Conservation (phyloP, 2,113 vertebrate genomes). For the Cephalopholis sonnerati region DNA sequence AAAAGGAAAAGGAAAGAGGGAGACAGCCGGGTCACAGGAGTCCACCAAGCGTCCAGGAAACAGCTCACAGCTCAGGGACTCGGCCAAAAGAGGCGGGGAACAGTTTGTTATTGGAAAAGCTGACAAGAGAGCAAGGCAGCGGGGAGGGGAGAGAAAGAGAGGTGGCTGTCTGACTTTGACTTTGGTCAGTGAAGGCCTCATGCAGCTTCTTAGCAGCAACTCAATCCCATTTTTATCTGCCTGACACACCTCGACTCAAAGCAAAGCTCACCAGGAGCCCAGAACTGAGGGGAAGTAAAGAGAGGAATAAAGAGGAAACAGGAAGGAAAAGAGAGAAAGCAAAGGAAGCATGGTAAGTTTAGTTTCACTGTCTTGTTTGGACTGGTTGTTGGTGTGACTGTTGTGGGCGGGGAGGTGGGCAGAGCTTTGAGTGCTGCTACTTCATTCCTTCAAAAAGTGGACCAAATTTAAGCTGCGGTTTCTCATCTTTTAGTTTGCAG, state of each 20-base stretch:
- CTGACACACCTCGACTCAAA: slow-evolving; percentile 59
- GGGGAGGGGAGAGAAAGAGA: slow-evolving; percentile 50
- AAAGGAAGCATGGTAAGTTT: slow-evolving; percentile 78
- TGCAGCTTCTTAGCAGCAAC: slow-evolving; percentile 72
- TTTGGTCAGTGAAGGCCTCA: slow-evolving; percentile 85
- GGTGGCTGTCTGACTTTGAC: slow-evolving; percentile 81
- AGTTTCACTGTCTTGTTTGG: slow-evolving; percentile 29
- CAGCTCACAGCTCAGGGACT: slow-evolving; percentile 46
- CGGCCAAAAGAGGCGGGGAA: slow-evolving; percentile 65
- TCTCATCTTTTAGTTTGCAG: not conserved
- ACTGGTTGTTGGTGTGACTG: slow-evolving; percentile 26
- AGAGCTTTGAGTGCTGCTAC: slow-evolving; percentile 23
- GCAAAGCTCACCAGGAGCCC: slow-evolving; percentile 30
- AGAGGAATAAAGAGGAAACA: slow-evolving; percentile 31
- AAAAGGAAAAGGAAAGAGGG: not conserved
- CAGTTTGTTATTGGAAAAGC: slow-evolving; percentile 91
- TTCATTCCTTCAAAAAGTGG: not conserved
- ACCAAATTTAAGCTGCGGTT: not conserved
- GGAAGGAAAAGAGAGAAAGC: not conserved
- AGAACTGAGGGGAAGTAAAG: not conserved
- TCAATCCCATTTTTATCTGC: slow-evolving; percentile 69
- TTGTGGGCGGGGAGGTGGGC: slow-evolving; percentile 53
- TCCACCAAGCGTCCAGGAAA: slow-evolving; percentile 66
- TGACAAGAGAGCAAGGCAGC: slow-evolving; percentile 81
- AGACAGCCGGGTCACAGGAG: slow-evolving; percentile 54